These are phyloP conservation scores for Orthosia cruda DNA, from an alignment of 2,888 invertebrate species.

Conservation along the genomic window DNA sequence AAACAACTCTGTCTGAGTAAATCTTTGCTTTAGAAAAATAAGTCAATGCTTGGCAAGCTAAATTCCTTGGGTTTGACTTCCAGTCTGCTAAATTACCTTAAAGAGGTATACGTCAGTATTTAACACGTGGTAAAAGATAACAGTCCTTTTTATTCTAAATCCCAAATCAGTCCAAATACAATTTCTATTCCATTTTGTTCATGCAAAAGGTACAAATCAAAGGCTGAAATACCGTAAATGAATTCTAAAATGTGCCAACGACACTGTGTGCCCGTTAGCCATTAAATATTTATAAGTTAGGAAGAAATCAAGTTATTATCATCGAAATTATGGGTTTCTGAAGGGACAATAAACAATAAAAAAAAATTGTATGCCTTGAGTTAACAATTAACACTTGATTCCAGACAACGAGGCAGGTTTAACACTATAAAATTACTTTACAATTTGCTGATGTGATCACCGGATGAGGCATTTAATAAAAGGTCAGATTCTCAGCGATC, in stretches of 20 bases:
- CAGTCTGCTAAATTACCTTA: neutral
- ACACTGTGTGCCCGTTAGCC: conserved; percentile 7
- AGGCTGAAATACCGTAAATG: conserved; percentile 47
- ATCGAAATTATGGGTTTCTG: conserved; percentile 10
- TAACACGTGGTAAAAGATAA: conserved; percentile 4
- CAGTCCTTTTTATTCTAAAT: conserved; percentile 16
- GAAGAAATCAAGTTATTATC: conserved; percentile 5
- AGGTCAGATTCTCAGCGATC: conserved; percentile 60
- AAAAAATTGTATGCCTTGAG: conserved; percentile 20
- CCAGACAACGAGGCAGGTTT: conserved; percentile 5
- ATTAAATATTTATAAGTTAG: conserved; percentile 20
- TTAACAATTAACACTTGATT: conserved; percentile 21
- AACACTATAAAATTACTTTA: conserved; percentile 29
- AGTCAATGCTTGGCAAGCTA: neutral
- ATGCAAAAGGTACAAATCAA: conserved; percentile 44
- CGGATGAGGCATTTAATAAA: conserved; percentile 49
- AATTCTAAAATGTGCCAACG: conserved; percentile 29
- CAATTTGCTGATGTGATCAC: conserved; percentile 48
- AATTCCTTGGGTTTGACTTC: neutral
- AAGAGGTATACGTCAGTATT: neutral
- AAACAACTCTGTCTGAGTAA: neutral
- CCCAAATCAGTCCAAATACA: conserved; percentile 16
- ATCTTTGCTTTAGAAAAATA: neutral
- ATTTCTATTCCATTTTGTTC: conserved; percentile 34
- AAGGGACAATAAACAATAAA: conserved; percentile 1